Base-by-base conservation (phyloP, 2,797 vertebrate species). In the Antennarius maculatus region DNA sequence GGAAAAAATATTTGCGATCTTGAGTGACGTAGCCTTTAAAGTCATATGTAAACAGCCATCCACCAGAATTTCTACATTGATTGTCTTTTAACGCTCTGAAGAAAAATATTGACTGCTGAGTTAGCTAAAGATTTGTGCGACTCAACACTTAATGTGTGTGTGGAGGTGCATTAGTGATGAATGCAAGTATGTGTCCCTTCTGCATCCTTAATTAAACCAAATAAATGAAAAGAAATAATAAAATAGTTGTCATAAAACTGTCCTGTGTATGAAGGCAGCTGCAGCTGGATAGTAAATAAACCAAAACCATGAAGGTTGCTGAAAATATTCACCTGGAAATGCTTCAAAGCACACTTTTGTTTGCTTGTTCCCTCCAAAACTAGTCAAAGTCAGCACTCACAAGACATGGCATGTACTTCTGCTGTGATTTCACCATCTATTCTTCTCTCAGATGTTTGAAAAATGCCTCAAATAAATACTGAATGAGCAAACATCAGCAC, bases 401-500 rank as follows among this genome's bases (percentile, higher is more conserved):
- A 53, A 64, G 78, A 57, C 66, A 48, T 58, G 63, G 65, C 53
- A 37, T 73, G 76, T 74, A 76, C 59, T 56, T 83, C 56, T 79
- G 81, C 85, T 79, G 58, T 74, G 60, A 79, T 80, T 77, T 77
- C 58, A 46, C 61, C 61, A 47, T 50, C 64, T 41, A 14, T 76
- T 80, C 66, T 61, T 52, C 55, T 72, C 74, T 58, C 66, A 76
- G 76, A 69, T 86, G 70, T 80, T 75, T 76, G 75, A 78, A 81
- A 83, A 87, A 77, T n/a, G 66, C 75, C 45, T 72, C 48, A 16
- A 29, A 83, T 88, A 79, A 85, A 86, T 85, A 78, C 79, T 83
- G 64, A 72, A 88, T 87, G 76, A 85, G 78, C 61, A 41, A 74
- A 79, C 66, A 50, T 83, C 86, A 82, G 83, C 82, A 69, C 66